Percentiles rank a stretch among this genome's conserved stretches.
Conservation (phyloP, 1,140 invertebrate genomes). For the Bombus confusus region DNA sequence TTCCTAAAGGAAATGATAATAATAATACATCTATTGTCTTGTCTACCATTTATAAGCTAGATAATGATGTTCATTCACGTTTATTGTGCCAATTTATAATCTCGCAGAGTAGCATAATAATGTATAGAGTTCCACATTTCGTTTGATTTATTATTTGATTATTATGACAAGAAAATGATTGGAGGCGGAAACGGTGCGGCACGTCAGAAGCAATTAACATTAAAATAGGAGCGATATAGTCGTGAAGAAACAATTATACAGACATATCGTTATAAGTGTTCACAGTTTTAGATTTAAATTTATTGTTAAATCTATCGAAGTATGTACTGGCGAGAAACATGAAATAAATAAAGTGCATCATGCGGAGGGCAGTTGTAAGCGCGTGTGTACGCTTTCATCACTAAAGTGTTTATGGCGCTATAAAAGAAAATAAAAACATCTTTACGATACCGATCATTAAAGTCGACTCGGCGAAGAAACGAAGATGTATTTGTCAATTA, state of each 20-base stretch:
- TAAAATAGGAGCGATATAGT: neutral
- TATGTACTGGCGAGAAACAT: neutral
- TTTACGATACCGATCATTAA: slow-evolving; percentile 76
- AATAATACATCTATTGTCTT: neutral
- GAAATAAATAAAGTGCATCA: slow-evolving; percentile 44
- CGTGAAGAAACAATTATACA: neutral
- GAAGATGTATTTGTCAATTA: slow-evolving; percentile 72
- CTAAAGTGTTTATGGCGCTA: slow-evolving; percentile 60
- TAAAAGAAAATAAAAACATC: slow-evolving; percentile 73
- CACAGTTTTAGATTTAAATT: no score
- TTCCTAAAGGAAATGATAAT: no score
- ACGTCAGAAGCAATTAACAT: no score
- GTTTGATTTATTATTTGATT: neutral
- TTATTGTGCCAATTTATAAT: neutral
- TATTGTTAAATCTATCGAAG: neutral
- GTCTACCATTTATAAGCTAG: no score
- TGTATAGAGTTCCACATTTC: neutral
- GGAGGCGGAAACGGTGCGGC: no score
- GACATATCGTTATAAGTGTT: neutral
- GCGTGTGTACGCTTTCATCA: slow-evolving; percentile 41
- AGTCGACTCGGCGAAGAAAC: slow-evolving; percentile 59
- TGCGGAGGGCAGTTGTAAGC: neutral
- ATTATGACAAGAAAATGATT: no score
- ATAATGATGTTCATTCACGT: neutral
- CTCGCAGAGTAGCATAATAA: neutral